phyloP scores from a whole-genome alignment of 2,888 invertebrate species.

The Steinernema scapterisci region DNA sequence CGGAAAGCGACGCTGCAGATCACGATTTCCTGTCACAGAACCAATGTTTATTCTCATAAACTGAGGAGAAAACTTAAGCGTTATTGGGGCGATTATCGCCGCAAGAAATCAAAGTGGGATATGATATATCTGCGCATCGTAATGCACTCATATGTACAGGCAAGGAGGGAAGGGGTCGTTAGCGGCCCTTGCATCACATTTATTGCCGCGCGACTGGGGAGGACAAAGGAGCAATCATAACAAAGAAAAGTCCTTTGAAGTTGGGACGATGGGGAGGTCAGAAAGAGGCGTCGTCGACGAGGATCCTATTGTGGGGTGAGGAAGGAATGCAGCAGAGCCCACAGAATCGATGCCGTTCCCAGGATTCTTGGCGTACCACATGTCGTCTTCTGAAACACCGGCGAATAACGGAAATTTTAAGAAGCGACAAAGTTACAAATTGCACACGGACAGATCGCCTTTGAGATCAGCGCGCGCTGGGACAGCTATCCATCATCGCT shows the following conservation, averaged over 20 bases:
- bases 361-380: slow-evolving; percentile 8
- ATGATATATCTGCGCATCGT: slow-evolving; percentile 19
- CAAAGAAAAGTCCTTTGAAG: slow-evolving; percentile 30
- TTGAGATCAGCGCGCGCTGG: neutral
- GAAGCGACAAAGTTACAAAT: slow-evolving; percentile 22
- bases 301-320: neutral
- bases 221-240: slow-evolving; percentile 28
- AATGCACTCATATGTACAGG: slow-evolving; percentile 27
- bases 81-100: slow-evolving; percentile 17
- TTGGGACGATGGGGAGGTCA: slow-evolving; percentile 20
- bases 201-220: slow-evolving; percentile 25
- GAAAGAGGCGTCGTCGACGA: neutral
- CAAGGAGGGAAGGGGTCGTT: neutral
- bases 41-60: slow-evolving; percentile 24
- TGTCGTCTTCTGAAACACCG: slow-evolving; percentile 10
- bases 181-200: slow-evolving; percentile 7
- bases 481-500: slow-evolving; percentile 11
- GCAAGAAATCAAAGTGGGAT: slow-evolving; percentile 1
- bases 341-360: neutral
- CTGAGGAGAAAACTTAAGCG: neutral
- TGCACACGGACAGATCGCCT: neutral
- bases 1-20: slow-evolving; percentile 8
- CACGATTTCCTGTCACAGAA: slow-evolving; percentile 11
- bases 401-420: neutral
- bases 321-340: neutral